A percentile compares a stretch with the other conserved stretches of the same genome.
Conservation (phyloP, 2,113 vertebrate species). For the Amphiprion ocellaris region DNA sequence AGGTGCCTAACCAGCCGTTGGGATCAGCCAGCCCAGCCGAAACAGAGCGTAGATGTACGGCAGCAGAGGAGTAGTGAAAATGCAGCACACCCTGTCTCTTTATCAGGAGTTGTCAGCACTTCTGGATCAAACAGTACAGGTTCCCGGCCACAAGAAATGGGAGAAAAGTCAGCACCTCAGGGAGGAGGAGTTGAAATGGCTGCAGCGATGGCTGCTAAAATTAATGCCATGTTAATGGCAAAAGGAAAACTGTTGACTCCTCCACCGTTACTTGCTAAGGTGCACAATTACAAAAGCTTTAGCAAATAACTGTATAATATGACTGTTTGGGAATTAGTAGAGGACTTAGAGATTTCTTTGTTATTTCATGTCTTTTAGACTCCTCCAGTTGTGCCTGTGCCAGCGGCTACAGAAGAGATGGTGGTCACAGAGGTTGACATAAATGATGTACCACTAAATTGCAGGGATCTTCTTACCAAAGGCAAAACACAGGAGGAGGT, state of each 20-base stretch:
- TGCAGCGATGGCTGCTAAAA: conserved; percentile 94
- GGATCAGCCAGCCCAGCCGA: conserved; percentile 82
- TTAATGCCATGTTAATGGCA: conserved; percentile 97
- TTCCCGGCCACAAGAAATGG: conserved; percentile 21
- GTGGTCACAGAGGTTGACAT: conserved; percentile 97
- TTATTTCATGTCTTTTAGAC: conserved; percentile 53
- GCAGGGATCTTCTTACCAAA: conserved; percentile 94
- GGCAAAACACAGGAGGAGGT: conserved; percentile 97
- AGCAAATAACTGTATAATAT: background rate
- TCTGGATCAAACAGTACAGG: conserved; percentile 23
- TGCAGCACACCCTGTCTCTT: conserved; percentile 43
- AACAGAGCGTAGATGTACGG: conserved; percentile 60
- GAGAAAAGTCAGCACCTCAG: conserved; percentile 57
- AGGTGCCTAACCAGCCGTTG: conserved; percentile 85
- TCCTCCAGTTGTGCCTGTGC: conserved; percentile 43
- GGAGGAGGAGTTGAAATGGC: conserved; percentile 92
- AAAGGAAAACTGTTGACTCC: conserved; percentile 95
- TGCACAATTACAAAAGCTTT: conserved; percentile 24
- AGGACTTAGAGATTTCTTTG: background rate
- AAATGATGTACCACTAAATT: conserved; percentile 94
- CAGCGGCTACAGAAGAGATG: conserved; percentile 84
- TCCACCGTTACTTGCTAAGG: conserved; percentile 83
- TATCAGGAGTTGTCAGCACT: conserved; percentile 40
- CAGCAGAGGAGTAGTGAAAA: conserved; percentile 68
- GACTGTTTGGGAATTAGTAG: background rate